A percentile compares a stretch with the other conserved stretches of the same genome.
These are phyloP conservation scores for Isaurus tuberculatus DNA, from an alignment of 92 coral and sea anemone genomes.

Conservation along the genomic window DNA sequence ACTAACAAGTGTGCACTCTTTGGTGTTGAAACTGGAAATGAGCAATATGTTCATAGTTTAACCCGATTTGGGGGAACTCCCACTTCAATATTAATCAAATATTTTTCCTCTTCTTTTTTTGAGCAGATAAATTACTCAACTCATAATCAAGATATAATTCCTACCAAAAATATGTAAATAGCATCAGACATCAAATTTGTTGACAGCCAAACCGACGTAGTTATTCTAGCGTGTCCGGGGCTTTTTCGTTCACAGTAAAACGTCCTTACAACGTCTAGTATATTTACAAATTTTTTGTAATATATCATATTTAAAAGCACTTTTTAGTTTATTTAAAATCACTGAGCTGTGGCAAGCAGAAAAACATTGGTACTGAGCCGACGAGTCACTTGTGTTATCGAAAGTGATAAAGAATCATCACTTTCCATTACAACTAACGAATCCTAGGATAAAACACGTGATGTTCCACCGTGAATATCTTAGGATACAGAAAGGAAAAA, in stretches of 20 bases:
- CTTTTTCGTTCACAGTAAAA: background rate
- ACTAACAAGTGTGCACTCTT: too few species aligned
- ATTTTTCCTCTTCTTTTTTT: background rate
- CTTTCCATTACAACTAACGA: background rate
- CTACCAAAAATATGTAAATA: too few species aligned
- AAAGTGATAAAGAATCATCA: constrained; percentile 2
- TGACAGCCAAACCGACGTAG: background rate
- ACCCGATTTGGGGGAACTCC: too few species aligned
- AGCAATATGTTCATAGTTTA: too few species aligned
- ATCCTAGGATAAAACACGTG: background rate
- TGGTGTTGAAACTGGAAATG: too few species aligned
- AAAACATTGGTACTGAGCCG: background rate
- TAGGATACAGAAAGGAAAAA: background rate
- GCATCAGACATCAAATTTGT: background rate
- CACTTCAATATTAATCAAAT: too few species aligned
- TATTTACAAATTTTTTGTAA: background rate
- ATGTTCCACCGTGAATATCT: background rate
- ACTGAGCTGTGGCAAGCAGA: background rate
- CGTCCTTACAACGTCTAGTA: background rate
- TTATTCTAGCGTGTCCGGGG: background rate
- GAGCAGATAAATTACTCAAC: background rate
- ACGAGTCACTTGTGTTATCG: background rate
- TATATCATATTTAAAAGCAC: constrained; percentile 21
- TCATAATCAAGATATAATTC: background rate
- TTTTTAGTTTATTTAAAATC: constrained; percentile 14